These are phyloP conservation scores for Heliornis fulica DNA, from an alignment of 2,113 vertebrate genomes.

Conservation along the genomic window DNA sequence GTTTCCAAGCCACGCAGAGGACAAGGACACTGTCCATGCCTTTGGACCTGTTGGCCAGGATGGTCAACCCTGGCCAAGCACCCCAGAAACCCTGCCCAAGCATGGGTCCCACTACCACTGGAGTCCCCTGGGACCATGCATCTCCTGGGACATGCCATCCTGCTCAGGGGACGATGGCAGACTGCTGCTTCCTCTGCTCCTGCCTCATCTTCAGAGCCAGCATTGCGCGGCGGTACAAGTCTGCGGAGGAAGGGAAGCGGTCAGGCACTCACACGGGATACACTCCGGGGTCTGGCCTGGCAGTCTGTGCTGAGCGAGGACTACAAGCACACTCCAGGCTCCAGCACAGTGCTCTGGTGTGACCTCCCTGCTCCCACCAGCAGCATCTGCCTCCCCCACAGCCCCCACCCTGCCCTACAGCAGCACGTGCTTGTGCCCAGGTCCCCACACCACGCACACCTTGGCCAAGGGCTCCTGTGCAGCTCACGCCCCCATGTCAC, in stretches of 20 bases:
- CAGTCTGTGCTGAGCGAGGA: fast-evolving
- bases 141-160: neutral
- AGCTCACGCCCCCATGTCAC: fast-evolving
- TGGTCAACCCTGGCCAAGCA: neutral
- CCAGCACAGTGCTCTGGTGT: fast-evolving
- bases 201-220: constrained; percentile 85
- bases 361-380: neutral
- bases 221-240: constrained; percentile 86
- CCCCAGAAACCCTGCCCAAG: neutral
- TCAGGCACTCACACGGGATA: neutral
- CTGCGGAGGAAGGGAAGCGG: constrained; percentile 21
- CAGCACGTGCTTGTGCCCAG: neutral
- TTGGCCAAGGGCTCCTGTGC: neutral
- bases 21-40: neutral
- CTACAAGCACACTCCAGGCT: neutral
- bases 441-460: neutral
- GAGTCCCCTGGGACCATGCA: neutral
- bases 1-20: neutral
- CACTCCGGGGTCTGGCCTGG: fast-evolving
- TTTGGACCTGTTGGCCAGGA: neutral
- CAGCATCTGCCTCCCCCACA: neutral
- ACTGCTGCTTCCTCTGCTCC: constrained; percentile 61
- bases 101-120: fast-evolving
- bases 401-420: neutral
- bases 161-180: neutral